Percentiles rank a stretch among this genome's conserved stretches.
Evolutionary conservation across 1,140 invertebrate species (phyloP).

Genomic region (Trigoniulus corallinus): DNA sequence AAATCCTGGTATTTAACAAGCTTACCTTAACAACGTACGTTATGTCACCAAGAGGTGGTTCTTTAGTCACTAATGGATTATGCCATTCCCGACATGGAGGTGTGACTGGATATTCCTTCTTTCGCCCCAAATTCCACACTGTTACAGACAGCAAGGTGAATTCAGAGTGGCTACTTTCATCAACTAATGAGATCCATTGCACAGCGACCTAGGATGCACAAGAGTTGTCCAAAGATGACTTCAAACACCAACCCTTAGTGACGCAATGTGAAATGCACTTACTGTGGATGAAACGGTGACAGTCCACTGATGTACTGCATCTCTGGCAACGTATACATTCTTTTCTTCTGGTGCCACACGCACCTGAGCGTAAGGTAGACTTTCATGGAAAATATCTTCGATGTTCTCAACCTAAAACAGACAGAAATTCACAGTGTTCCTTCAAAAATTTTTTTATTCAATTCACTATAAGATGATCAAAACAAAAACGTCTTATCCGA

Average conservation of each 20-base stretch:
- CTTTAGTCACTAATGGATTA: slow-evolving; percentile 20
- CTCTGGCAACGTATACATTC: not conserved
- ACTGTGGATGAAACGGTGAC: not conserved
- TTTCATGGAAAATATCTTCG: not conserved
- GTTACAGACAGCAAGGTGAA: slow-evolving; percentile 41
- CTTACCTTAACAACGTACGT: slow-evolving; percentile 40
- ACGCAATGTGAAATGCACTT: no score
- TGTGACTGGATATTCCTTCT: slow-evolving; percentile 26
- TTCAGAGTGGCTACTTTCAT: slow-evolving; percentile 52
- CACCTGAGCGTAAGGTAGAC: slow-evolving; percentile 11
- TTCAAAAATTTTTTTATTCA: no score
- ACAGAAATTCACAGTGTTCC: not conserved
- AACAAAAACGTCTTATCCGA: not conserved
- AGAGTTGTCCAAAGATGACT: slow-evolving; percentile 5
- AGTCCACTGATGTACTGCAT: not conserved
- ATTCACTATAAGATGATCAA: not conserved
- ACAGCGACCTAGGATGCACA: slow-evolving; percentile 20
- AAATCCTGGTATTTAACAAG: no score
- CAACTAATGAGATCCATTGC: slow-evolving; percentile 45
- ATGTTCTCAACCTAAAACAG: not conserved
- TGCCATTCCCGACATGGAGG: slow-evolving; percentile 26
- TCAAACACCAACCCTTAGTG: not conserved
- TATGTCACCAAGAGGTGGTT: slow-evolving; percentile 16
- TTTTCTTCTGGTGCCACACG: not conserved
- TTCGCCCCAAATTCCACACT: slow-evolving; percentile 22